These are phyloP conservation scores for Mus musculus DNA, from an alignment of 2,113 vertebrate genomes.

Conservation along the genomic window DNA sequence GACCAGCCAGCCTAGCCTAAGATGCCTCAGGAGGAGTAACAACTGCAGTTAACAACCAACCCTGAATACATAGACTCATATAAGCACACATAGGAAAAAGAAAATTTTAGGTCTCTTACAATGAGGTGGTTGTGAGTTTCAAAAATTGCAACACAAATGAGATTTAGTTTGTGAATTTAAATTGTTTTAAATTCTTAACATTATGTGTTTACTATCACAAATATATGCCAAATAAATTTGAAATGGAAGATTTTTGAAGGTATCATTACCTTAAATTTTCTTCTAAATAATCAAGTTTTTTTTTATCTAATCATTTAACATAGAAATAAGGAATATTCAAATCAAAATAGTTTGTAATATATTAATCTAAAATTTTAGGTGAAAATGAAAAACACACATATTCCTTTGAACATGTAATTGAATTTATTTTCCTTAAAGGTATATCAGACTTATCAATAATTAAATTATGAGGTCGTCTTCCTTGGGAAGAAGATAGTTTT, in stretches of 20 bases:
- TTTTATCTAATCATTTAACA: neutral
- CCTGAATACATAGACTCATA: neutral
- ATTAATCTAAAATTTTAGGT: slow-evolving; percentile 20
- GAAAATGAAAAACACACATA: neutral
- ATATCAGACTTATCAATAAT: neutral
- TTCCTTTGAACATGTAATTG: slow-evolving; percentile 17
- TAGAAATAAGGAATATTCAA: neutral
- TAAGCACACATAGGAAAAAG: neutral
- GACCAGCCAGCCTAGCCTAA: no score
- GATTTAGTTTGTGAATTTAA: neutral
- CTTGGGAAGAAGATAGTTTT: neutral
- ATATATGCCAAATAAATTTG: neutral
- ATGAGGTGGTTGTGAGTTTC: neutral
- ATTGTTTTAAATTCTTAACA: neutral
- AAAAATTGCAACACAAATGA: neutral
- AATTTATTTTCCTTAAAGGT: slow-evolving; percentile 22
- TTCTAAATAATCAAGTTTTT: neutral
- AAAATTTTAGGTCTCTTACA: neutral
- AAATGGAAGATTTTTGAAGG: neutral
- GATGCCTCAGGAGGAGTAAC: neutral
- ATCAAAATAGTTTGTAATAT: neutral
- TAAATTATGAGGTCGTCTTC: slow-evolving; percentile 2
- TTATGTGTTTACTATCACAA: neutral
- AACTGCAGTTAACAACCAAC: neutral
- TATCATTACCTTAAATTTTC: neutral